Evolutionary conservation across 2,888 invertebrate species (phyloP).

Genomic region (Habroteleia sp.): DNA sequence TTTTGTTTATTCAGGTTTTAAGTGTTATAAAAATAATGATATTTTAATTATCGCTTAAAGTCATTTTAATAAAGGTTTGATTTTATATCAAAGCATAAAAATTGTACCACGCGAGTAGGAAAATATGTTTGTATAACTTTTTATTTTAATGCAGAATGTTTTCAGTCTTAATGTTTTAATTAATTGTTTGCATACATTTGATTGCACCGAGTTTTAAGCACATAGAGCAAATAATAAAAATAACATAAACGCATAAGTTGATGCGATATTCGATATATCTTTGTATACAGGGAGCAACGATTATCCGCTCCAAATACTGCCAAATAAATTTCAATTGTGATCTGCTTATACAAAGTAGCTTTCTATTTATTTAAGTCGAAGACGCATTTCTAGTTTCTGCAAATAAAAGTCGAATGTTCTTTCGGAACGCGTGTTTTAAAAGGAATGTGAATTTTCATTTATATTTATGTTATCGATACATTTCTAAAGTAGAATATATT

Average conservation of each 20-base stretch:
- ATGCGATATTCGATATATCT: slow-evolving; percentile 9
- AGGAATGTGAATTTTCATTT: neutral
- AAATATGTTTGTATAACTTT: neutral
- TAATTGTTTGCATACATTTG: slow-evolving; percentile 24
- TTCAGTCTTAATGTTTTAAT: slow-evolving; percentile 11
- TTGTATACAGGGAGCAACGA: slow-evolving; percentile 17
- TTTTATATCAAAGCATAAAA: too few relatives aligned
- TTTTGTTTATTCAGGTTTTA: slow-evolving; percentile 1
- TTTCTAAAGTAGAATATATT: too few relatives aligned
- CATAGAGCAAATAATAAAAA: slow-evolving; percentile 12
- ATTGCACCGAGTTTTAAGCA: slow-evolving; percentile 24
- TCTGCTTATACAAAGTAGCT: slow-evolving; percentile 45
- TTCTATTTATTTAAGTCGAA: slow-evolving; percentile 29
- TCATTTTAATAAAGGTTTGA: too few relatives aligned
- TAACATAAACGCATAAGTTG: slow-evolving; percentile 20
- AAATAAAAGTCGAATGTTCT: slow-evolving; percentile 19
- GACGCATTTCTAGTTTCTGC: slow-evolving; percentile 1
- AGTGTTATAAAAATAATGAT: slow-evolving; percentile 21
- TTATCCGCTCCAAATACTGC: slow-evolving; percentile 46
- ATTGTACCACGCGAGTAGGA: too few relatives aligned
- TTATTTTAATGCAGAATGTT: too few relatives aligned
- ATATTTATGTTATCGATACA: neutral
- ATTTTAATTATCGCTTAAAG: slow-evolving; percentile 1
- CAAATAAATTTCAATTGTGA: slow-evolving; percentile 44
- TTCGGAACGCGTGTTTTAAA: neutral